These are phyloP conservation scores for Albula goreensis DNA, from an alignment of 2,113 vertebrate species.

Conservation along the genomic window DNA sequence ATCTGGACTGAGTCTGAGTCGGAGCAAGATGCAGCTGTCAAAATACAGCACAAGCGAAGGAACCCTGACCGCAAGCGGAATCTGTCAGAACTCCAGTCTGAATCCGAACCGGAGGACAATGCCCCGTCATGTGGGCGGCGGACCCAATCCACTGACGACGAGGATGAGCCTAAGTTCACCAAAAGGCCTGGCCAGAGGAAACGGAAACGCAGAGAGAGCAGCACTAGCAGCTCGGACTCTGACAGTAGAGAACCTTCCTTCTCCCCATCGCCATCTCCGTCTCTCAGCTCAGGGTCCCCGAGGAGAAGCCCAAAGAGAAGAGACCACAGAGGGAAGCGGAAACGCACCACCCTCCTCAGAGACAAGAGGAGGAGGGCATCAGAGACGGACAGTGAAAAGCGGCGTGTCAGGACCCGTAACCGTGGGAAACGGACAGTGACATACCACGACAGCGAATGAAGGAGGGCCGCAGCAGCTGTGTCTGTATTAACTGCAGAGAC, in stretches of 20 bases:
- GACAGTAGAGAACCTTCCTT: slow-evolving; percentile 56
- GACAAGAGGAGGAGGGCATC: slow-evolving; percentile 39
- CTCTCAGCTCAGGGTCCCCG: slow-evolving; percentile 63
- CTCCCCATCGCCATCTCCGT: slow-evolving; percentile 53
- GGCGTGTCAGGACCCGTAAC: slow-evolving; percentile 68
- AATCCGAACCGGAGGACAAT: slow-evolving; percentile 32
- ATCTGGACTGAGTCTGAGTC: slow-evolving; percentile 65
- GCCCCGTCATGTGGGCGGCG: slow-evolving; percentile 42
- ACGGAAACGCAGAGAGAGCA: slow-evolving; percentile 54
- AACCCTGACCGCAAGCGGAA: slow-evolving; percentile 34
- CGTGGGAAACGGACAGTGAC: slow-evolving; percentile 68
- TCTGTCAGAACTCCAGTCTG: slow-evolving; percentile 35
- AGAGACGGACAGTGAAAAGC: slow-evolving; percentile 54
- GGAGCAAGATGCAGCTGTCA: slow-evolving; percentile 54
- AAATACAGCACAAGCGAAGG: neutral
- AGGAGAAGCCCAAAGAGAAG: slow-evolving; percentile 64
- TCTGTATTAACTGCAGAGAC: slow-evolving; percentile 27
- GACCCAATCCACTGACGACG: slow-evolving; percentile 38
- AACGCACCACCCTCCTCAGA: slow-evolving; percentile 38
- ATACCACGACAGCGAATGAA: slow-evolving; percentile 74
- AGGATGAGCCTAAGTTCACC: slow-evolving; percentile 3
- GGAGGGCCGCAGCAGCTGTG: slow-evolving; percentile 26
- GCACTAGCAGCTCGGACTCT: slow-evolving; percentile 49
- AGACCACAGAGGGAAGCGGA: slow-evolving; percentile 33
- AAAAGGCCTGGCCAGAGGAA: slow-evolving; percentile 33